A percentile compares a stretch with the other conserved stretches of the same genome.
These are phyloP conservation scores for Pseudochirops corinnae DNA, from an alignment of 2,797 vertebrate genomes.

Conservation along the genomic window DNA sequence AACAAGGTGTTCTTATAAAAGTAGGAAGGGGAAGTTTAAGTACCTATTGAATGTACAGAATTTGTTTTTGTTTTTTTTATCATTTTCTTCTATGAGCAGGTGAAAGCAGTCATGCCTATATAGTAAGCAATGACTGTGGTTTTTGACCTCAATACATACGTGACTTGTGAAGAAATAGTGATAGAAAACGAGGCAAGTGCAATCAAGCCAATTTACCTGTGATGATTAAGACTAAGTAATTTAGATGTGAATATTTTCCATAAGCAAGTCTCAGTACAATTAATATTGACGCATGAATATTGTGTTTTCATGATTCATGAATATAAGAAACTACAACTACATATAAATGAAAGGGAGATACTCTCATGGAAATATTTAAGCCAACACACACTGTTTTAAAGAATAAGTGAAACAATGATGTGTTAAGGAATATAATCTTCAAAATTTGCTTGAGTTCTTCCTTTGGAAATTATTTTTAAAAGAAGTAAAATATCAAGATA, in stretches of 20 bases:
- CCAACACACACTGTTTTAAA: background rate
- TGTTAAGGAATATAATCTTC: background rate
- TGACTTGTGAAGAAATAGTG: background rate
- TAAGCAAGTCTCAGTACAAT: background rate
- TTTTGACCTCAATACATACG: background rate
- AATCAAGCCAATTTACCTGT: background rate
- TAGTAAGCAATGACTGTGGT: background rate
- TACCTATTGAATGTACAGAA: background rate
- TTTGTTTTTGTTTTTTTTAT: background rate
- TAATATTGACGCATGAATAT: background rate
- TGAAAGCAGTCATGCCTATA: background rate
- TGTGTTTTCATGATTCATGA: background rate
- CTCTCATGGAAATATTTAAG: background rate
- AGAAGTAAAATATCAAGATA: background rate
- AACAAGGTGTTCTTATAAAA: too few relatives aligned
- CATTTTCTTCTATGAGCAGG: too few relatives aligned
- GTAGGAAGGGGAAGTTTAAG: background rate
- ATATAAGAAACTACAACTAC: background rate
- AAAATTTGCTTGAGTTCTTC: background rate
- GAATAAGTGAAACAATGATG: background rate
- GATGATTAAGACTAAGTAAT: background rate
- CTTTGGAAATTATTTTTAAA: background rate
- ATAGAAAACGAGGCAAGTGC: background rate
- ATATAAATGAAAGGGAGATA: background rate
- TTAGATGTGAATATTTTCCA: slow-evolving; percentile 2